Base-by-base conservation (phyloP, 2,113 vertebrate species). In the Vulpes lagopus region DNA sequence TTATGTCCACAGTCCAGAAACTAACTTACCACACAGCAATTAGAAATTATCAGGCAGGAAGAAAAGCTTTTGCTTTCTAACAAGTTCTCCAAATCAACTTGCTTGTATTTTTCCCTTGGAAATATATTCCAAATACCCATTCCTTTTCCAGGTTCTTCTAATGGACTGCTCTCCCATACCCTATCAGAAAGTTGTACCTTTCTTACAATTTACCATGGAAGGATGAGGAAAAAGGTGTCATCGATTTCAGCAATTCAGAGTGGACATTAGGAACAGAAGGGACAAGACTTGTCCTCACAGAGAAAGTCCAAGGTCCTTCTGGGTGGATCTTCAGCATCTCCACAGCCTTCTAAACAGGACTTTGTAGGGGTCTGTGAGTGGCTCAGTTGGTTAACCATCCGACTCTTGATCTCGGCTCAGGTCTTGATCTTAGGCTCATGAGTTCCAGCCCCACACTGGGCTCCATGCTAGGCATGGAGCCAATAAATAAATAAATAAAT, bases 11-110 rank as follows among this genome's bases (percentile, higher is more conserved):
- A 89, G 57, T 84, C 80, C 74, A 90, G 92, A 90, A 76, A 32
- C 9, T 73, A 74, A 69, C 64, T 96, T 8, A 65, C 35, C 30
- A 62, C n/a, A 69, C 25, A 83, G 57, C n/a, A 43, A 15, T 64
- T 93, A 80, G 57, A 79, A 59, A 89, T 67, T 65, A 97, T 92
- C 32, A 30, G 16, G n/a, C 65, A 94, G 35, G 19, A 89, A 71
- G 82, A 65, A 92, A 62, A 82, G 32, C 76, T 97, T 57, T 76
- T 85, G 9, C 38, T 95, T 91, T 91, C 11, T 71, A 78, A 79
- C 22, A 74, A 92, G 51, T 65, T 91, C 71, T 95, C 38, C 32
- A 65, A 84, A 78, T 91, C 30, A 79, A 2, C 35, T 65, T 71
- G 14, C 35, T 86, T 78, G 20, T 90, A 71, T 71, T 95, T 89